Evolutionary conservation across 2,797 vertebrate genomes (phyloP).

Genomic region (Poecilia wingei): DNA sequence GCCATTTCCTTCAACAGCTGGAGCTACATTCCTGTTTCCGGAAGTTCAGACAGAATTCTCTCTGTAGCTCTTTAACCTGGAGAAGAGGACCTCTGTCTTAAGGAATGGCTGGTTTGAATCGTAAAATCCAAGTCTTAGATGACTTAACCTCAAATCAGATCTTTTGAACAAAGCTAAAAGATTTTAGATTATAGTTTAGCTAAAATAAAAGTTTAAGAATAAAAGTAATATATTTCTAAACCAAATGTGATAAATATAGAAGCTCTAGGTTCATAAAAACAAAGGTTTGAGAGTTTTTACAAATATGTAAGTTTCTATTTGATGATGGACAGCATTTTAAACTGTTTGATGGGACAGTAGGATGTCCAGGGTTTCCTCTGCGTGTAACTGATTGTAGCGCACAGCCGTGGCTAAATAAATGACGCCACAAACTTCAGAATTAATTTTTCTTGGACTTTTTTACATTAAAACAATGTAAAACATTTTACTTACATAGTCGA

Average conservation of each 20-base stretch:
- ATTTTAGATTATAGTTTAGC: background rate
- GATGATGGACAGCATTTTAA: background rate
- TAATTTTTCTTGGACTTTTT: no score
- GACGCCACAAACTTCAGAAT: no score
- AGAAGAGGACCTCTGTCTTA: background rate
- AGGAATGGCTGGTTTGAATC: background rate
- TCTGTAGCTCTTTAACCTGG: conserved; percentile 48
- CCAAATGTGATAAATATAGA: background rate
- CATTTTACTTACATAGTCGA: no score
- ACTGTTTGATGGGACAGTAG: background rate
- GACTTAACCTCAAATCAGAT: background rate
- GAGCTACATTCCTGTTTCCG: conserved; percentile 57
- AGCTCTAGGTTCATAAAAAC: background rate
- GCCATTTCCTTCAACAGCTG: conserved; percentile 69
- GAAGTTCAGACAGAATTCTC: conserved; percentile 54
- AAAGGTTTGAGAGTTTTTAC: background rate
- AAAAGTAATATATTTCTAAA: background rate
- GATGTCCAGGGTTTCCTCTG: background rate
- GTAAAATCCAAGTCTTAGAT: no score
- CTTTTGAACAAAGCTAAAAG: background rate
- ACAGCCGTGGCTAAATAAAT: no score
- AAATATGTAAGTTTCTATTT: background rate
- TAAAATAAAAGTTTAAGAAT: background rate
- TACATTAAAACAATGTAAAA: no score
- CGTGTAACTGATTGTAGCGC: no score